These are phyloP conservation scores for Tolypeutes matacus DNA, from an alignment of 2,797 vertebrate genomes.

Conservation along the genomic window DNA sequence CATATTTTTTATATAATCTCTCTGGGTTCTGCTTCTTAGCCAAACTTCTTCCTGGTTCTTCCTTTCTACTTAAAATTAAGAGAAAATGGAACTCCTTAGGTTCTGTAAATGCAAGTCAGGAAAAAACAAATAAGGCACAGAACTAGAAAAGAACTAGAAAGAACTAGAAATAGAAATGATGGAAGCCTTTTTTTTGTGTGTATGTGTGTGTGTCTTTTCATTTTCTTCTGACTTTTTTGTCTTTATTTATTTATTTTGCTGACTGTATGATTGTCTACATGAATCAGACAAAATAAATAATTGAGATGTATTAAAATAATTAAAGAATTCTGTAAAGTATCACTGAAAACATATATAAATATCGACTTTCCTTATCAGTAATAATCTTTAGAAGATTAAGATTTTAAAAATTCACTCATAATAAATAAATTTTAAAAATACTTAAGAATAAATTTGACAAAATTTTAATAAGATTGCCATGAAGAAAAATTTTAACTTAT, in stretches of 20 bases:
- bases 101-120: neutral
- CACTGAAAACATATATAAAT: neutral
- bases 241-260: neutral
- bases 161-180: neutral
- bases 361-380: neutral
- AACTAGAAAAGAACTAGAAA: neutral
- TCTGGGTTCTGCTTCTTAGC: neutral
- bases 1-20: neutral
- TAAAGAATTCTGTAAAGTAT: neutral
- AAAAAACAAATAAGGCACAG: neutral
- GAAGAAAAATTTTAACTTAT: neutral
- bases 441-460: neutral
- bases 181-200: neutral
- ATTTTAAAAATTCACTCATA: neutral
- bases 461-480: neutral
- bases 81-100: neutral
- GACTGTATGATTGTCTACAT: neutral
- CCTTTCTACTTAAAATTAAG: conserved; percentile 9
- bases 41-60: neutral
- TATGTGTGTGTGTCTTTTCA: neutral
- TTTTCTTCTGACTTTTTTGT: neutral
- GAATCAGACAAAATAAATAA: neutral
- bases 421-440: neutral
- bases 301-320: neutral
- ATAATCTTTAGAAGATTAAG: neutral